These are phyloP conservation scores for Acrocephalus scirpaceus DNA, from an alignment of 2,797 vertebrate genomes.

Conservation along the genomic window DNA sequence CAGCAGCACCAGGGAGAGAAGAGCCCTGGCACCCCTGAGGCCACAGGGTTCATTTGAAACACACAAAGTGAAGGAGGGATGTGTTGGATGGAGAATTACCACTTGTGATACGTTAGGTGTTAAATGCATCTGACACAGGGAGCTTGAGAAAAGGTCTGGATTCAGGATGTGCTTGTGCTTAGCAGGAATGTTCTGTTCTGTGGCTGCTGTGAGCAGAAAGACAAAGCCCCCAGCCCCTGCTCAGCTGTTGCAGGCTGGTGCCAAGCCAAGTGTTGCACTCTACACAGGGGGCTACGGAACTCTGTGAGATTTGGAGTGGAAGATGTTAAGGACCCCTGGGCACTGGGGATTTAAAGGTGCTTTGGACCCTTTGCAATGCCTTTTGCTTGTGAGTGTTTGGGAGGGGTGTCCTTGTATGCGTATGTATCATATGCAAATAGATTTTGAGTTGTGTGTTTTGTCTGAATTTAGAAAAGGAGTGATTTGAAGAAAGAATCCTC, in stretches of 20 bases:
- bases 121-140: neutral
- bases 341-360: neutral
- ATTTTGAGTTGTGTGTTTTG: conserved; percentile 5
- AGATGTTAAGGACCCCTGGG: neutral
- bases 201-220: neutral
- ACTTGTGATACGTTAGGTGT: neutral
- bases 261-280: neutral
- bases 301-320: neutral
- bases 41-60: neutral
- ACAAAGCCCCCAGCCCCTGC: neutral
- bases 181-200: neutral
- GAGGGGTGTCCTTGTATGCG: neutral
- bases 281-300: fast-evolving
- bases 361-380: neutral
- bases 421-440: neutral
- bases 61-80: neutral
- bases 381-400: neutral
- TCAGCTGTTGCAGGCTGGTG: neutral
- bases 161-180: neutral
- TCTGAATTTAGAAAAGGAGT: conserved; percentile 52
- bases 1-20: neutral
- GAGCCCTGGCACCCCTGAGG: neutral
- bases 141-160: neutral
- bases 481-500: conserved; percentile 18
- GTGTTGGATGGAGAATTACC: neutral